phyloP scores from a whole-genome alignment of 53 echinoderm and acorn worm species.

The Holothuria leucospilota region DNA sequence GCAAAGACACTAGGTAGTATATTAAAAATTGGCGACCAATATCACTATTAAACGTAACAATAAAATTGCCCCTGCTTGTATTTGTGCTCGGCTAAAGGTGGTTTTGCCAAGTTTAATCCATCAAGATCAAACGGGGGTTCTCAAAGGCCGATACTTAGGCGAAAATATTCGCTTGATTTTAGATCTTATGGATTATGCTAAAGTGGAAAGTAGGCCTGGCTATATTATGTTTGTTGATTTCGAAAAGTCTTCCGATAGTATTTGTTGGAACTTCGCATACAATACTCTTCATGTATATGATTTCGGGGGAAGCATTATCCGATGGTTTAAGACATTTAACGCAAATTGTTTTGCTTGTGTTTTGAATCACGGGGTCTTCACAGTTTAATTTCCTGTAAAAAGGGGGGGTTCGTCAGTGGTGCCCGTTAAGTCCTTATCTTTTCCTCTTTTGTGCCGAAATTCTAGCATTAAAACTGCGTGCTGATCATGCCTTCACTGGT shows the following conservation, averaged over 20 bases:
- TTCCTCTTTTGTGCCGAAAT: too few relatives aligned
- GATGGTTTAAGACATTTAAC: not conserved
- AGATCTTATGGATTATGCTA: not conserved
- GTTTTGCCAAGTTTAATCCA: not conserved
- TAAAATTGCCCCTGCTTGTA: constrained; percentile 8
- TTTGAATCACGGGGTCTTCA: too few relatives aligned
- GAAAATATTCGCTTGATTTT: too few relatives aligned
- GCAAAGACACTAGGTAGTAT: not conserved
- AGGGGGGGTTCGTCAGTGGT: too few relatives aligned
- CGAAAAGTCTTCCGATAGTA: not conserved
- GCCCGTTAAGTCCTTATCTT: too few relatives aligned
- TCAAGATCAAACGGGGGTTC: not conserved
- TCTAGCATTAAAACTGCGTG: too few relatives aligned
- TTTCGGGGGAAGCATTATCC: not conserved
- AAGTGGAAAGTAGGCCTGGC: not conserved
- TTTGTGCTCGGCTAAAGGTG: not conserved
- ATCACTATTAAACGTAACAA: too few relatives aligned
- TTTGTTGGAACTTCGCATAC: not conserved
- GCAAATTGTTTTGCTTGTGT: too few relatives aligned
- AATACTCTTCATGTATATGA: not conserved
- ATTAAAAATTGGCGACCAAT: not conserved
- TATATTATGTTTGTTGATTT: too few relatives aligned
- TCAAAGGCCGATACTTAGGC: not conserved
- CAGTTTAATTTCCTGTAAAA: too few relatives aligned
- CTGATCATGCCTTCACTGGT: too few relatives aligned